phyloP scores from a whole-genome alignment of 2,888 invertebrate species.

The Pristionchus arcanus region DNA sequence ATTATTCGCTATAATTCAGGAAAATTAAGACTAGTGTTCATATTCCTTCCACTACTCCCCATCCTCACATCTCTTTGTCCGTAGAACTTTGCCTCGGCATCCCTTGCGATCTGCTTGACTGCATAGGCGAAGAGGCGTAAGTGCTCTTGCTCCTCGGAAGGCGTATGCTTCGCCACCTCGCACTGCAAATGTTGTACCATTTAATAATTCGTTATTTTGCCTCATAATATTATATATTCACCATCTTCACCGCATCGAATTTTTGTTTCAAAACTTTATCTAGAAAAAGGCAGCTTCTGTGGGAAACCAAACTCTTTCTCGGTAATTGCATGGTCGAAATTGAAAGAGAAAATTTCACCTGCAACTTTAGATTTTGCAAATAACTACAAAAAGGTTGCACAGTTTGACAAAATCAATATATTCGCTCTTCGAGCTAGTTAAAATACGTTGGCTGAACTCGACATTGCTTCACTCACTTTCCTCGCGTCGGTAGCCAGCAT shows the following conservation, averaged over 20 bases:
- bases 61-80: conserved; percentile 21
- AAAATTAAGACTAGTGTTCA: too few relatives aligned
- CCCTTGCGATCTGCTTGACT: conserved; percentile 36
- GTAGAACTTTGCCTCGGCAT: conserved; percentile 25
- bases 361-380: too few relatives aligned
- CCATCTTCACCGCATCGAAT: too few relatives aligned
- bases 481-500: background rate
- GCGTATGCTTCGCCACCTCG: conserved; percentile 43
- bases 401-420: too few relatives aligned
- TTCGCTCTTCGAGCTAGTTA: too few relatives aligned
- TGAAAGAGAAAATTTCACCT: background rate
- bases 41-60: background rate
- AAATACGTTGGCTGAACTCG: background rate
- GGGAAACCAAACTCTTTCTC: background rate
- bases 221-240: too few relatives aligned
- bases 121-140: conserved; percentile 6
- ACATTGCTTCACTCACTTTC: background rate
- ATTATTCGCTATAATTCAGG: too few relatives aligned
- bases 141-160: conserved; percentile 36
- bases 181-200: conserved; percentile 23
- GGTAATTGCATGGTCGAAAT: background rate
- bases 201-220: too few relatives aligned
- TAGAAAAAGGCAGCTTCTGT: background rate
- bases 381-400: too few relatives aligned
- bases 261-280: too few relatives aligned